Evolutionary conservation across 2,888 invertebrate species (phyloP), one percentile per base, ranked within the genome.

Genomic region (Rotaria magnacalcarata): DNA sequence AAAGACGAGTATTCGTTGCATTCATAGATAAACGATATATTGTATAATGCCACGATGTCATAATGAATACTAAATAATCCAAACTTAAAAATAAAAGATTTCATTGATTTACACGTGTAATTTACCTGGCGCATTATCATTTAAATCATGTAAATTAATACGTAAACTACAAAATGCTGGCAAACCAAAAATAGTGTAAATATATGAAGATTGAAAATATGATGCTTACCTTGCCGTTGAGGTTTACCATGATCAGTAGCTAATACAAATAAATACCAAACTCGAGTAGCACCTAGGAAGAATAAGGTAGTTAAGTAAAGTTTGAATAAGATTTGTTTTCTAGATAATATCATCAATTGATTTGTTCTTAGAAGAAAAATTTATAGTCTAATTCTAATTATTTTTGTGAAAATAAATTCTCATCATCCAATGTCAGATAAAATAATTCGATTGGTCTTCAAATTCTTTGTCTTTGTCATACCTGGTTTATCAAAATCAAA

Each of bases 191-290:
- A 27, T 14, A 14, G 11, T 74, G 7, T 41, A 34, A 19, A 5
- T 67, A 67, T 27, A 6, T 2, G 19, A 41, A 34, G 41, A 16
- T 6, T 41, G 7, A 5, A 41, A 43, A 41, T 21, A 21, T 74
- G 19, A 7, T 41, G 11, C 10, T 21, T n/a, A 74, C 74, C 34
- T 80, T 80, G 80, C 24, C 80, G 47, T 43, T n/a, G 43, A 24
- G 80, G 43, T 47, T 21, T 80, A 3, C 80, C 80, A 80, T 21
- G 21, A 47, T 80, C 80, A 7, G n/a, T n/a, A 47, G 43, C 80
- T 47, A 80, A 80, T 80, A 80, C 47, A n/a, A n/a, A 47, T 47
- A 80, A n/a, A 80, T 47, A 80, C 80, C 80, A 80, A 24, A 80
- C 47, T 24, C 80, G 47, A n/a, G 43, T 43, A 47, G 80, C n/a